Evolutionary conservation across 2,888 invertebrate genomes (phyloP).

Genomic region (Serripes groenlandicus): DNA sequence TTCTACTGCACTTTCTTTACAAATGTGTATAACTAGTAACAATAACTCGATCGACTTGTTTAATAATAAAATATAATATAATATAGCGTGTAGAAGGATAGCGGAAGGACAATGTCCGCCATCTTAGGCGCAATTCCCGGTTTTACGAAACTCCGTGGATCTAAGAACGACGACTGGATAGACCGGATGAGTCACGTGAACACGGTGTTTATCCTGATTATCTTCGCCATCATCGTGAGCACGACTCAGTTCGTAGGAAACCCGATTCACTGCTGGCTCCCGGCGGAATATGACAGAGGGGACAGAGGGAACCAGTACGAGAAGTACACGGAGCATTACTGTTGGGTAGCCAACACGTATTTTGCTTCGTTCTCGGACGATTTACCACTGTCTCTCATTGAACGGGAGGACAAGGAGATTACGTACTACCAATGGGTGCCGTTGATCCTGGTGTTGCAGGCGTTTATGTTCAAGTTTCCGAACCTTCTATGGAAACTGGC

Average conservation of each 20-base stretch:
- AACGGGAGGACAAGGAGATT: not conserved
- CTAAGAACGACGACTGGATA: constrained; percentile 77
- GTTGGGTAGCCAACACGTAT: constrained; percentile 10
- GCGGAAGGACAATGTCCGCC: too few relatives aligned
- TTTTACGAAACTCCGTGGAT: constrained; percentile 68
- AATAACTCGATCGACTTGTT: too few relatives aligned
- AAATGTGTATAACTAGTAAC: too few relatives aligned
- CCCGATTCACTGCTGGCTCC: constrained; percentile 75
- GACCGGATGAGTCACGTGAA: constrained; percentile 76
- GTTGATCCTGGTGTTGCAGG: constrained; percentile 3
- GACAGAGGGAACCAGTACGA: constrained; percentile 64
- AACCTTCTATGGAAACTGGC: constrained; percentile 37
- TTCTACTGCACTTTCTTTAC: too few relatives aligned
- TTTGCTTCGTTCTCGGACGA: constrained; percentile 2
- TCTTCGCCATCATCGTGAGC: constrained; percentile 76
- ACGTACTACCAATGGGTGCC: constrained; percentile 15
- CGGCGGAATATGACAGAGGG: constrained; percentile 66
- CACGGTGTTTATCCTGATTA: constrained; percentile 73
- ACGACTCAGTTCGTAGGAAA: constrained; percentile 75
- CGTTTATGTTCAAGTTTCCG: constrained; percentile 67
- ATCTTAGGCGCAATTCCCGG: constrained; percentile 57
- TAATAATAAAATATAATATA: too few relatives aligned
- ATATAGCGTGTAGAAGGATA: too few relatives aligned
- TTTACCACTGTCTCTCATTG: not conserved
- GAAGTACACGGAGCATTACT: constrained; percentile 15